phyloP scores from a whole-genome alignment of 2,113 vertebrate genomes.

The Oophaga pumilio region DNA sequence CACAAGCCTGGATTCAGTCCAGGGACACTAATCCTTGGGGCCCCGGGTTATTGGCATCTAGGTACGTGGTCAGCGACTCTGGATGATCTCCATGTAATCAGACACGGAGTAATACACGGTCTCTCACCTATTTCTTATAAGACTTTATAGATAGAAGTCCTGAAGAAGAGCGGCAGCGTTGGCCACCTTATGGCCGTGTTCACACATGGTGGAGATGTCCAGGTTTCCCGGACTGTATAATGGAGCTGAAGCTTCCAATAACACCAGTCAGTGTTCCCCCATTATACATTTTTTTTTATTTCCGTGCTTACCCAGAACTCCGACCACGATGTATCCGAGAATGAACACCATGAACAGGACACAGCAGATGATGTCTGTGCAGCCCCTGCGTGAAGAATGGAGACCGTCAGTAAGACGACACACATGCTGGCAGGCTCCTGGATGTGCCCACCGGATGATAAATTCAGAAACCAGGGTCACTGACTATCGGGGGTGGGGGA shows the following conservation, averaged over 20 bases:
- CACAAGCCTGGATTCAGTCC: background rate
- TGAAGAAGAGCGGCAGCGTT: too few species aligned
- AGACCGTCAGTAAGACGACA: background rate
- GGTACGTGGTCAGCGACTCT: background rate
- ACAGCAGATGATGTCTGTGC: constrained; percentile 88
- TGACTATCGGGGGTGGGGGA: too few species aligned
- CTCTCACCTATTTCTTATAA: too few species aligned
- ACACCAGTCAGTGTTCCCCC: background rate
- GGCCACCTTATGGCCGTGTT: too few species aligned
- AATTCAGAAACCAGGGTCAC: background rate
- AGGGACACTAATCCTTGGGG: background rate
- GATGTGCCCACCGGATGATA: background rate
- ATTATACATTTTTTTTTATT: background rate
- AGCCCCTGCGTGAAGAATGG: constrained; percentile 72
- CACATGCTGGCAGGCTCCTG: background rate
- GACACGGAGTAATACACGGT: background rate
- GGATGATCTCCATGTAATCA: background rate
- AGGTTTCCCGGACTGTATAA: background rate
- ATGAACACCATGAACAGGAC: constrained; percentile 80
- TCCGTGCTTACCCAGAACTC: constrained; percentile 79
- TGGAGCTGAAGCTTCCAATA: background rate
- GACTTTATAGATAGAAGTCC: too few species aligned
- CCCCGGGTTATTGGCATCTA: background rate
- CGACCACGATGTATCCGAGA: constrained; percentile 79
- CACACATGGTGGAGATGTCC: too few species aligned